Evolutionary conservation across 2,888 invertebrate species (phyloP), one percentile per base, ranked within the genome.

Genomic region (Laothoe populi): DNA sequence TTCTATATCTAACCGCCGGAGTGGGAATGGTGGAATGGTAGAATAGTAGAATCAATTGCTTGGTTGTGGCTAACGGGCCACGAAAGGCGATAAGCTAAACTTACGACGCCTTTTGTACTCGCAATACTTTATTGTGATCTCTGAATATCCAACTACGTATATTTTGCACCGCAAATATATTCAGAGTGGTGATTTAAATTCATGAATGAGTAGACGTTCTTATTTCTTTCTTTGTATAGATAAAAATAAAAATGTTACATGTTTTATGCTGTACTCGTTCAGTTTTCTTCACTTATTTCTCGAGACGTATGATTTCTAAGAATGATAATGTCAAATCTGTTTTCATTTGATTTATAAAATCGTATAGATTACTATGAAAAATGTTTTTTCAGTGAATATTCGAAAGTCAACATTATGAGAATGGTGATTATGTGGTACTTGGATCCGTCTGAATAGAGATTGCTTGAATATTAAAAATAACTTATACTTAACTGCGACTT

Each of bases 101-200:
- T 84, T 89, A 89, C 86, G 87, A 81, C 80, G 79, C 79, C 87
- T 87, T 84, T 89, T 88, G 87, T 87, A 87, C 79, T 79, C 81
- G 71, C 77, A 80, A 84, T 86, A 83, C 81, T 82, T 86, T 83
- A 85, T 84, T 80, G 74, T 78, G 76, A 83, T 81, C 75, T 79
- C 77, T 72, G 72, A 71, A 72, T 81, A 73, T 64, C 66, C 66
- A 65, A 66, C 64, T 67, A 64, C 66, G 63, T 65, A 62, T 62
- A 64, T 62, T 65, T 64, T 63, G 63, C 63, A 62, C 57, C 46
- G 61, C 24, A 58, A 62, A 62, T 62, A 48, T 62, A 62, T 62
- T 62, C 62, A 58, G 58, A 38, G 40, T 46, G 58, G 62, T 62
- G 62, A 59, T 62, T 62, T 62, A 62, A 62, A 62, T 62, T 62